These are phyloP conservation scores for Isichthys henryi DNA, from an alignment of 2,113 vertebrate species.

Conservation along the genomic window DNA sequence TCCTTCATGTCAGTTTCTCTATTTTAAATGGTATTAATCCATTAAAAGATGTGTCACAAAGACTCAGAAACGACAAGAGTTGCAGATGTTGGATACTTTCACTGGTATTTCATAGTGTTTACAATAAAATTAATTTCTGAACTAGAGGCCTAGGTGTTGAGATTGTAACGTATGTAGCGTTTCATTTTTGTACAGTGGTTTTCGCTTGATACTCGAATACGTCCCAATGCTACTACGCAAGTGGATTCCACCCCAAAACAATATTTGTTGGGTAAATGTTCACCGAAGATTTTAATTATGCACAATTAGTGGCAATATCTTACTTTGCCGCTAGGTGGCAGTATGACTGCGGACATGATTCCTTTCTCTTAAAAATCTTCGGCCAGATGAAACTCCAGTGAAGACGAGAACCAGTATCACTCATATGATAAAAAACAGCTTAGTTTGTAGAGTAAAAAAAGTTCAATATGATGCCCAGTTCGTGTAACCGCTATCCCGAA, in stretches of 20 bases:
- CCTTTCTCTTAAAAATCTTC: not conserved
- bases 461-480: not conserved
- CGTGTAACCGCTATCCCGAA: not conserved
- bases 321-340: not conserved
- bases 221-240: not conserved
- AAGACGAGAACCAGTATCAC: not conserved
- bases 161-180: not conserved
- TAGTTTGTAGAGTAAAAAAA: not conserved
- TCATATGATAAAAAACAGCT: not conserved
- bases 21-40: not conserved
- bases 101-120: not conserved
- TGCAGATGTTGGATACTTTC: not conserved
- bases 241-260: not conserved
- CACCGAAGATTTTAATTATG: not conserved
- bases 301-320: not conserved
- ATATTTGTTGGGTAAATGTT: too few species aligned
- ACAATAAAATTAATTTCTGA: not conserved
- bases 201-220: not conserved
- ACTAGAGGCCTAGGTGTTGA: not conserved
- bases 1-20: not conserved
- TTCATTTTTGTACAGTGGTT: not conserved
- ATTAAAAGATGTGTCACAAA: not conserved
- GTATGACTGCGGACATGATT: not conserved
- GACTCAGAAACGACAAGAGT: not conserved
- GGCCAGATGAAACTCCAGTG: not conserved